Base-by-base conservation (phyloP, 2,888 invertebrate genomes). In the Hanleya hanleyi region DNA sequence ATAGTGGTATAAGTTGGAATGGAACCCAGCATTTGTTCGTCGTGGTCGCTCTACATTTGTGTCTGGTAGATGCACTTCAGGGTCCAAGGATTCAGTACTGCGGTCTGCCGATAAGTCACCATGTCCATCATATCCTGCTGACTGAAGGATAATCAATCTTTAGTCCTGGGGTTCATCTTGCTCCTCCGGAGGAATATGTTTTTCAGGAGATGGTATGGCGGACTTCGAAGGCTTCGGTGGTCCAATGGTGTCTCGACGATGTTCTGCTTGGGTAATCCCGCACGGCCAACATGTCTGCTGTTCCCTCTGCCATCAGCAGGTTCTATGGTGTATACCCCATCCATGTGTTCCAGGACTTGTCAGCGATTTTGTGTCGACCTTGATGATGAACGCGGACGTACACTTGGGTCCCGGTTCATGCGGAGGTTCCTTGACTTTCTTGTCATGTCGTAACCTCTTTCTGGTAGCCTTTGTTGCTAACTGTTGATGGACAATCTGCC, bases 321-420 rank as follows among this genome's bases (percentile, higher is more conserved):
- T 9, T 57, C 57, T 2, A 57, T 26, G 26, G 57, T 29, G 7
- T 57, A 57, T 15, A 57, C 57, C 29, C 57, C 57, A 29, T 57
- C 57, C 29, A 29, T 22, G 22, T 22, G 12, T 57, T 32, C 32
- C 22, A 32, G 22, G 29, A 15, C 57, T 32, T 57, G 57, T 57
- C 57, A 29, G 57, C 57, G 32, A 57, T 57, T 32, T 51, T 51
- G 51, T 51, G 51, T 51, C 51, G 12, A 22, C 51, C 51, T 51
- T 51, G 12, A n/a, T 12, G 51, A 51, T 51, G 51, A 51, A 26
- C 12, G 7, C 15, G 12, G n/a, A 12, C 7, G 51, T 51, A 57
- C 15, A 4, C 32, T 29, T 57, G 57, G 32, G 57, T 57, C 18
- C 57, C 26, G 29, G 26, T 15, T 32, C 29, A 15, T 29, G 32